Base-by-base conservation (phyloP, 2,888 invertebrate genomes). In the Platycheirus rosarum region DNA sequence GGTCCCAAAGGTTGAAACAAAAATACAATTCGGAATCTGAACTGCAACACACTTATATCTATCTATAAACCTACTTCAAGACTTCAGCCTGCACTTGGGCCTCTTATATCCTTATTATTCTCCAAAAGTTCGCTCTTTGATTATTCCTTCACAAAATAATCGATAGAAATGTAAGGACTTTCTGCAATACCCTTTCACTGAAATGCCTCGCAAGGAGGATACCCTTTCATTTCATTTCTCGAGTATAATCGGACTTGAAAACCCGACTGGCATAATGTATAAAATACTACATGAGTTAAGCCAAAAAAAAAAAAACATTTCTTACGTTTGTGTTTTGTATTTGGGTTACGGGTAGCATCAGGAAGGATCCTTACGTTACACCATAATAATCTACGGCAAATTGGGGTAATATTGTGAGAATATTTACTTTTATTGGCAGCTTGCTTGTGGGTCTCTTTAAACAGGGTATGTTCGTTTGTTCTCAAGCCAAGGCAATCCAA, bases 361-460 rank as follows among this genome's bases (percentile, higher is more conserved):
- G 2, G 0, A 14, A 16, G 8, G 16, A 16, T 2, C 7, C 26
- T 26, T 26, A 6, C 26, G 26, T 4, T 26, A 4, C 3, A 26
- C 3, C 3, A 6, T 26, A 26, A 26, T 26, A 26, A 26, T 26
- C 26, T 26, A 26, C 6, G 51, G 40, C 78, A 73, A 78, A 73
- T 78, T 78, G 66, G 77, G 46, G 44, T 60, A 78, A 53, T 78
- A 66, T 77, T 51, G 51, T 60, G 71, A 60, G 57, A 73, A 73
- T 66, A 73, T 57, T 66, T 63, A 49, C 29, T 69, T 65, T 79
- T 75, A 79, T 80, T 75, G 70, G 60, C 46, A 68, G 55, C 75
- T 44, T 71, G 18, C 46, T 29, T 57, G 57, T 40, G 66, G 51
- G 66, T 66, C 65, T 66, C 65, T 51, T 78, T 78, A 73, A 23